Conservation (phyloP, 2,888 invertebrate species). For the Drosophila nr. perissopoda region DNA sequence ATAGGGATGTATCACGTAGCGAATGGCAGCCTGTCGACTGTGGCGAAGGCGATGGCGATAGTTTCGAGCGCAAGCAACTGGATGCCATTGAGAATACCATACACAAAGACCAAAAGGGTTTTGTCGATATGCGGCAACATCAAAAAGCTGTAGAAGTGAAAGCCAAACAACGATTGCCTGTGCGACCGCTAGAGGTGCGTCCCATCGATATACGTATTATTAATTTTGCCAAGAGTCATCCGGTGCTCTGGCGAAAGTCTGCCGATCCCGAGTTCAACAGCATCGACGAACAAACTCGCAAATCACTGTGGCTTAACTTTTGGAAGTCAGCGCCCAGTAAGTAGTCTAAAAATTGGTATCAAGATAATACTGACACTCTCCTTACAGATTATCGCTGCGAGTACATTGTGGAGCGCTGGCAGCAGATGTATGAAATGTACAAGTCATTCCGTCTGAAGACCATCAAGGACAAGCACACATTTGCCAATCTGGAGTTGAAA, state of each 20-base stretch:
- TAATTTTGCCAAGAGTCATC: slow-evolving; percentile 82
- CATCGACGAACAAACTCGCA: slow-evolving; percentile 79
- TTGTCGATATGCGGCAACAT: slow-evolving; percentile 8
- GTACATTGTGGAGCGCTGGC: slow-evolving; percentile 80
- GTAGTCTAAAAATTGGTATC: slow-evolving; percentile 1
- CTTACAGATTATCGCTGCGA: slow-evolving; percentile 66
- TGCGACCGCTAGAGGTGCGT: slow-evolving; percentile 75
- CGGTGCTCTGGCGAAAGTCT: slow-evolving; percentile 81
- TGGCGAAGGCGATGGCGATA: slow-evolving; percentile 79
- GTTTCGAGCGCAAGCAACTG: slow-evolving; percentile 71
- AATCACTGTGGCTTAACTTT: slow-evolving; percentile 77
- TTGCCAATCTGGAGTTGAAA: slow-evolving; percentile 78
- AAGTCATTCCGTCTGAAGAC: slow-evolving; percentile 82
- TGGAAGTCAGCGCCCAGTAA: slow-evolving; percentile 76
- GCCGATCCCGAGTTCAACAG: slow-evolving; percentile 75
- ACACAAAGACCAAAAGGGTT: slow-evolving; percentile 33
- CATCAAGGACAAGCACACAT: slow-evolving; percentile 72
- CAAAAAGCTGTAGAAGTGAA: background rate
- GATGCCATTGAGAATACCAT: slow-evolving; percentile 78
- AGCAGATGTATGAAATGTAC: slow-evolving; percentile 83
- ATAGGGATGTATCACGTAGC: slow-evolving; percentile 71
- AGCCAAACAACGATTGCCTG: slow-evolving; percentile 5
- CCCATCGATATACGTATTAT: slow-evolving; percentile 78
- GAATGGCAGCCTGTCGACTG: slow-evolving; percentile 79
- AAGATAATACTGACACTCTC: background rate